These are phyloP conservation scores for Lemur catta DNA, from an alignment of 2,797 vertebrate genomes.

Conservation along the genomic window DNA sequence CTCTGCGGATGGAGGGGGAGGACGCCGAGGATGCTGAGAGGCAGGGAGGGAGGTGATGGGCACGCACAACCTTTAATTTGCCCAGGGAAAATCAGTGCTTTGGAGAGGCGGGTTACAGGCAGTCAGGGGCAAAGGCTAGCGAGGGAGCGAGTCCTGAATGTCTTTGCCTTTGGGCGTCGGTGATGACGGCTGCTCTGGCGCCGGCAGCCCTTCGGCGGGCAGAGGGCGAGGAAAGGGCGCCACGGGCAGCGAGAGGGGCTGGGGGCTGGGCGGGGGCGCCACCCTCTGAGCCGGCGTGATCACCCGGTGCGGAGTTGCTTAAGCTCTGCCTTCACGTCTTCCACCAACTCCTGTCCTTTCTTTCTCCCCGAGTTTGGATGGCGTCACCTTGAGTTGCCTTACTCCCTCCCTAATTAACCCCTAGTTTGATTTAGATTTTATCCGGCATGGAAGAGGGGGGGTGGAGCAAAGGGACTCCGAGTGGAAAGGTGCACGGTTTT, in stretches of 20 bases:
- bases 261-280: background rate
- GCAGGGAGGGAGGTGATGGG: background rate
- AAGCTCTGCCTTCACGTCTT: background rate
- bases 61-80: background rate
- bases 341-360: background rate
- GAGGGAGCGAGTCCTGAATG: background rate
- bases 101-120: background rate
- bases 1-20: background rate
- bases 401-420: background rate
- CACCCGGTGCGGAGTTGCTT: background rate
- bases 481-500: background rate
- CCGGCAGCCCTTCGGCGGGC: background rate
- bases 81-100: background rate
- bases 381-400: background rate
- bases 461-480: background rate
- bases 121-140: background rate
- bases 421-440: background rate
- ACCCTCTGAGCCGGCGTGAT: background rate
- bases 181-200: background rate
- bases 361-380: background rate
- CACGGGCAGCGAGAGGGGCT: fast-evolving
- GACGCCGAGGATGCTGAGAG: background rate
- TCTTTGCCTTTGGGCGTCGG: background rate
- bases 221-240: constrained; percentile 21
- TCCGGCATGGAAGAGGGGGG: background rate